Percentiles rank a stretch among this genome's conserved stretches.
These are phyloP conservation scores for Vanessa cardui DNA, from an alignment of 2,888 invertebrate species.

Conservation along the genomic window DNA sequence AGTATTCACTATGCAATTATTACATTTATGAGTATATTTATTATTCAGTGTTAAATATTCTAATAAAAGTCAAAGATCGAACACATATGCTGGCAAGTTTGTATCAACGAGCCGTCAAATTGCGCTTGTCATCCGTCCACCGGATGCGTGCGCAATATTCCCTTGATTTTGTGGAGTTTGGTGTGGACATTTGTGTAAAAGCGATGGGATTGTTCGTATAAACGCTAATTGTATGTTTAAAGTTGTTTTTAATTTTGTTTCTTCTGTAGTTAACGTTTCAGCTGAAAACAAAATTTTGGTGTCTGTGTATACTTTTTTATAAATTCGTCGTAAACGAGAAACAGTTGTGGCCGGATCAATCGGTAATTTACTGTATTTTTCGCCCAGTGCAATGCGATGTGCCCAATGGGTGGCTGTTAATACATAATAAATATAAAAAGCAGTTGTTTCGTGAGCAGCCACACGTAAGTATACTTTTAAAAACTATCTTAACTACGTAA, in stretches of 20 bases:
- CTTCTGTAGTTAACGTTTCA: conserved; percentile 46
- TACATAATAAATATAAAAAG: conserved; percentile 55
- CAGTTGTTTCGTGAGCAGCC: conserved; percentile 30
- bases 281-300: conserved; percentile 44
- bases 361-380: conserved; percentile 56
- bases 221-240: conserved; percentile 41
- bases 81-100: conserved; percentile 1
- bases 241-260: conserved; percentile 41
- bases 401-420: conserved; percentile 58
- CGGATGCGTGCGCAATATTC: conserved; percentile 57
- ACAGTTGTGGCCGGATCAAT: conserved; percentile 54
- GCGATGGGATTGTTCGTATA: conserved; percentile 44
- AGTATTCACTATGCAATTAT: no score
- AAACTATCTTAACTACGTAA: conserved; percentile 17
- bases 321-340: conserved; percentile 42
- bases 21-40: no score
- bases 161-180: conserved; percentile 47
- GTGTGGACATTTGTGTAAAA: conserved; percentile 46
- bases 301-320: conserved; percentile 39
- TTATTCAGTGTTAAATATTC: neutral
- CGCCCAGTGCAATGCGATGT: conserved; percentile 57
- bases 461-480: conserved; percentile 41
- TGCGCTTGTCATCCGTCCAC: conserved; percentile 35
- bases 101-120: conserved; percentile 33
- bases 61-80: neutral